Percentiles rank a stretch among this genome's conserved stretches.
Evolutionary conservation across 1,140 invertebrate genomes (phyloP).

Genomic region (Brachionus rotundiformis): DNA sequence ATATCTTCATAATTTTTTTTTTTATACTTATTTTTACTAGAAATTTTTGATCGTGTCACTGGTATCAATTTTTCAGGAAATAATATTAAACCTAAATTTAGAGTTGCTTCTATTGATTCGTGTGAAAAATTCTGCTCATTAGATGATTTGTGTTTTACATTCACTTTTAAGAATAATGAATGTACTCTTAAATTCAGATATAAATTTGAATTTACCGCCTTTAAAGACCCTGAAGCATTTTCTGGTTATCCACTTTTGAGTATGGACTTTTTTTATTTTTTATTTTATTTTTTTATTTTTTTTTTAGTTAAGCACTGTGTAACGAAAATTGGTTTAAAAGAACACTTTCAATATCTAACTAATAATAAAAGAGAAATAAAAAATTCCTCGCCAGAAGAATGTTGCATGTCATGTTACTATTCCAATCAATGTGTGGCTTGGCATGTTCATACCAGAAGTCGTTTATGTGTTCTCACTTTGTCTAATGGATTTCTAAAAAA

Average conservation of each 20-base stretch:
- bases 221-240: neutral
- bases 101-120: neutral
- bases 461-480: neutral
- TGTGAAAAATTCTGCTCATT: neutral
- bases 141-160: neutral
- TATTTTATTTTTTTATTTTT: neutral
- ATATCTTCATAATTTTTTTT: neutral
- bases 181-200: constrained; percentile 4
- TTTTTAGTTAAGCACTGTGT: neutral
- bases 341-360: neutral
- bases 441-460: neutral
- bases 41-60: neutral
- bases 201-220: neutral
- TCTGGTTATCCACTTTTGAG: neutral
- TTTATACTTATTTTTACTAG: neutral
- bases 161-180: neutral
- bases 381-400: neutral
- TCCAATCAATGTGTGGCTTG: neutral
- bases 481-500: neutral
- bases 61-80: neutral
- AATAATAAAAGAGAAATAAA: neutral
- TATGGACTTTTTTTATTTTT: neutral
- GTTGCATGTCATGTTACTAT: constrained; percentile 23
- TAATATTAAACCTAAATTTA: neutral
- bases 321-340: neutral